Evolutionary conservation across 2,113 vertebrate species (phyloP).

Genomic region (Cettia cetti): DNA sequence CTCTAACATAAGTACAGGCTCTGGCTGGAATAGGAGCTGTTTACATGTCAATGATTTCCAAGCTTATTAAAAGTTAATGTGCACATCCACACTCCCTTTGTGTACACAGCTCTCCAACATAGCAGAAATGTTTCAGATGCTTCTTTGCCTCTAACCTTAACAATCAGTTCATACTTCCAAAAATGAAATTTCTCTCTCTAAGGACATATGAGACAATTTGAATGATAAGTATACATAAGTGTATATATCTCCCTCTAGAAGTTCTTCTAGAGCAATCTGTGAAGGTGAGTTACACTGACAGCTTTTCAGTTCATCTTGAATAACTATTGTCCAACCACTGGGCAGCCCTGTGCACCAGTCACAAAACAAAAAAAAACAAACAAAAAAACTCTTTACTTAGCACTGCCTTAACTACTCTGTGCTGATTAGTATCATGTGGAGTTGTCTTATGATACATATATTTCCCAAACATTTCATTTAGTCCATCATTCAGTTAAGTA

Average conservation of each 20-base stretch:
- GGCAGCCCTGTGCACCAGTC: background rate
- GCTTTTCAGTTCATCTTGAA: background rate
- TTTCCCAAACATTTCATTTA: background rate
- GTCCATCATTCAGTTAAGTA: background rate
- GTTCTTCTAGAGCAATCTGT: background rate
- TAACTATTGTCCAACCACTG: background rate
- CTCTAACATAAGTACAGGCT: background rate
- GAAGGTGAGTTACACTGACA: background rate
- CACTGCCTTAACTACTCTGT: background rate
- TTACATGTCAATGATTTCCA: slow-evolving; percentile 22
- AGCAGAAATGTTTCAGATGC: background rate
- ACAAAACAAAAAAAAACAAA: background rate
- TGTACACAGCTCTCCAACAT: background rate
- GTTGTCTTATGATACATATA: background rate
- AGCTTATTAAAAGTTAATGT: slow-evolving; percentile 37
- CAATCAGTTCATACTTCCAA: background rate
- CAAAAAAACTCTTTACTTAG: no score
- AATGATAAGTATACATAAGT: background rate
- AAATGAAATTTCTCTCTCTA: background rate
- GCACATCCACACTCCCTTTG: background rate
- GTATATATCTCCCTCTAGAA: background rate
- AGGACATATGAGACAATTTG: rapidly evolving
- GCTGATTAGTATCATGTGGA: background rate
- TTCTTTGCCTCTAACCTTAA: background rate
- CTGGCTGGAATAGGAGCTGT: background rate